These are phyloP conservation scores for Antheraea pernyi DNA, from an alignment of 1,140 invertebrate species.

Conservation along the genomic window DNA sequence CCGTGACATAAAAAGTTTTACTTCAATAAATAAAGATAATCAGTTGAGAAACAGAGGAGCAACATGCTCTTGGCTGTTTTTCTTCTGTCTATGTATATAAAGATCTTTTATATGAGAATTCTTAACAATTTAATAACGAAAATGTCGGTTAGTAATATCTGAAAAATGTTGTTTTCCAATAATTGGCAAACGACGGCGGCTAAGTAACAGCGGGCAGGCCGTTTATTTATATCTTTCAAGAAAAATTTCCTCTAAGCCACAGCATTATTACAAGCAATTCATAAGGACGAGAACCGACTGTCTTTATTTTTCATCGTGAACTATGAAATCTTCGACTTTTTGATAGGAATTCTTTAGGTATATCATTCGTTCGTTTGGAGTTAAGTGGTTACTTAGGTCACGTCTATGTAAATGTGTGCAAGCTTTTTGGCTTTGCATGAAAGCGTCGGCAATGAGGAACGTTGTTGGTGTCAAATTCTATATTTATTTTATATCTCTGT, in stretches of 20 bases:
- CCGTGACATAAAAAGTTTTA: too few relatives aligned
- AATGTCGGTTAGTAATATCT: background rate
- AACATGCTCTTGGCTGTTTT: too few relatives aligned
- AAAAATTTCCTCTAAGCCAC: background rate
- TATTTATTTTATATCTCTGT: background rate
- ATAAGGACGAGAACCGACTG: constrained; percentile 3
- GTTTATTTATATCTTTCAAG: constrained; percentile 7
- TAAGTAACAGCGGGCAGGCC: background rate
- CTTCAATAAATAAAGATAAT: too few relatives aligned
- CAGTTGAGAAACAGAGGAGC: too few relatives aligned
- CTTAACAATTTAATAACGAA: background rate
- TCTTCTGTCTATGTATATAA: too few relatives aligned
- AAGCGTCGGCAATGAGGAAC: background rate
- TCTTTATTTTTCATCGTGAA: constrained; percentile 1
- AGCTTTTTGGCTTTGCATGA: constrained; percentile 20
- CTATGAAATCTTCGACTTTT: background rate
- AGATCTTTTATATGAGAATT: too few relatives aligned
- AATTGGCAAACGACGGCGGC: constrained; percentile 4
- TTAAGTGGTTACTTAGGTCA: constrained; percentile 10
- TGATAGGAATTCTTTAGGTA: constrained; percentile 2
- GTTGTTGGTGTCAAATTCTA: background rate
- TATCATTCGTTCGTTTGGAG: constrained; percentile 2
- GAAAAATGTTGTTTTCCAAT: constrained; percentile 6
- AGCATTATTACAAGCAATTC: constrained; percentile 9
- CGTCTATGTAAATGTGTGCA: constrained; percentile 23